These are phyloP conservation scores for Passer montanus DNA, from an alignment of 2,113 vertebrate genomes.

Conservation along the genomic window DNA sequence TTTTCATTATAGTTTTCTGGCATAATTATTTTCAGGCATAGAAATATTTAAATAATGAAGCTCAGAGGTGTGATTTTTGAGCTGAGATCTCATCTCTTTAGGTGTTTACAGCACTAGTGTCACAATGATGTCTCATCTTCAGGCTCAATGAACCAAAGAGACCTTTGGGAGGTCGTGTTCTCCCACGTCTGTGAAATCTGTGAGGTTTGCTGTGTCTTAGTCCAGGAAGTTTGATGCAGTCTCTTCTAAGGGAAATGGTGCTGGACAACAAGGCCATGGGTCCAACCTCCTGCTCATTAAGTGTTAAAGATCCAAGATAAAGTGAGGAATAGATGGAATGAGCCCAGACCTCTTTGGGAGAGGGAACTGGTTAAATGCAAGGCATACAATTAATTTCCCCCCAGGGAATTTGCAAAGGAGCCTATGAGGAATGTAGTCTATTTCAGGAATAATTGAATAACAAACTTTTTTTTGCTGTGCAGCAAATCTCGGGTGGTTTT, in stretches of 20 bases:
- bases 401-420: background rate
- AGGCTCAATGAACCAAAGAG: background rate
- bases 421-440: background rate
- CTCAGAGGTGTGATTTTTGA: background rate
- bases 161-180: background rate
- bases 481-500: background rate
- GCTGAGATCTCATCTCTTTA: background rate
- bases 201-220: background rate
- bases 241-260: background rate
- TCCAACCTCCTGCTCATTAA: background rate
- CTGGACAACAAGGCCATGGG: background rate
- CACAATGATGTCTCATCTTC: background rate
- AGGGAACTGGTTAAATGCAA: background rate
- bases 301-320: background rate
- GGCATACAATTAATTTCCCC: background rate
- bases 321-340: background rate
- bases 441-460: background rate
- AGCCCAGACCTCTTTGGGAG: background rate
- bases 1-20: background rate
- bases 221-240: background rate
- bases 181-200: background rate
- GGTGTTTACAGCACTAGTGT: background rate
- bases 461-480: background rate
- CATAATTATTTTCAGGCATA: conserved; percentile 5
- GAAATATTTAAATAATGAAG: conserved; percentile 39